phyloP scores from a whole-genome alignment of 2,888 invertebrate genomes.

The Standfussiana lucernea region DNA sequence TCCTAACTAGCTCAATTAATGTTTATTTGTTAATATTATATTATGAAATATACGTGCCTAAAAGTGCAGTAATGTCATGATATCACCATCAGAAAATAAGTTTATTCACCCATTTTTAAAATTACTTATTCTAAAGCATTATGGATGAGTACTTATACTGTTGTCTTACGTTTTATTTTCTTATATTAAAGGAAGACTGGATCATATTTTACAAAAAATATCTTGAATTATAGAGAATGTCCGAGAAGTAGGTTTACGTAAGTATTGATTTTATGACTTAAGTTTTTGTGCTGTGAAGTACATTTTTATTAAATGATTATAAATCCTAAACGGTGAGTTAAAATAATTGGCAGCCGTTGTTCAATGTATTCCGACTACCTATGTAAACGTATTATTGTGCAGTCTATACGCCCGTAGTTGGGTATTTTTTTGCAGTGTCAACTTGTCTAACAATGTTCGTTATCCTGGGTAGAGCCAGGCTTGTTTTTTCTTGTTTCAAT shows the following conservation, averaged over 20 bases:
- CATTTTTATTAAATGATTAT: background rate
- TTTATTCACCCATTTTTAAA: conserved; percentile 21
- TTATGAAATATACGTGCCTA: background rate
- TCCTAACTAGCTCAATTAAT: background rate
- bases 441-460: conserved; percentile 39
- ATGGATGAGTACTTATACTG: conserved; percentile 43
- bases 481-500: conserved; percentile 45
- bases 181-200: conserved; percentile 27
- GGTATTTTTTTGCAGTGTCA: conserved; percentile 33
- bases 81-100: background rate
- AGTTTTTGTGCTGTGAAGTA: conserved; percentile 10
- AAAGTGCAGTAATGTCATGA: background rate
- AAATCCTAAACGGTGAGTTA: conserved; percentile 2
- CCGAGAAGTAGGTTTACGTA: conserved; percentile 40
- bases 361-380: conserved; percentile 12
- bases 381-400: conserved; percentile 31
- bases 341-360: background rate
- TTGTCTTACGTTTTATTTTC: conserved; percentile 29
- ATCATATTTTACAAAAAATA: conserved; percentile 18
- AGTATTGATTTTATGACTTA: conserved; percentile 9
- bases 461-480: conserved; percentile 33
- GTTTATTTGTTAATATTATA: background rate
- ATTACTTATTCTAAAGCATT: conserved; percentile 1
- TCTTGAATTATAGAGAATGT: conserved; percentile 16
- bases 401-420: conserved; percentile 1